Base-by-base conservation (phyloP, 2,113 vertebrate species). In the Tenrec ecaudatus region DNA sequence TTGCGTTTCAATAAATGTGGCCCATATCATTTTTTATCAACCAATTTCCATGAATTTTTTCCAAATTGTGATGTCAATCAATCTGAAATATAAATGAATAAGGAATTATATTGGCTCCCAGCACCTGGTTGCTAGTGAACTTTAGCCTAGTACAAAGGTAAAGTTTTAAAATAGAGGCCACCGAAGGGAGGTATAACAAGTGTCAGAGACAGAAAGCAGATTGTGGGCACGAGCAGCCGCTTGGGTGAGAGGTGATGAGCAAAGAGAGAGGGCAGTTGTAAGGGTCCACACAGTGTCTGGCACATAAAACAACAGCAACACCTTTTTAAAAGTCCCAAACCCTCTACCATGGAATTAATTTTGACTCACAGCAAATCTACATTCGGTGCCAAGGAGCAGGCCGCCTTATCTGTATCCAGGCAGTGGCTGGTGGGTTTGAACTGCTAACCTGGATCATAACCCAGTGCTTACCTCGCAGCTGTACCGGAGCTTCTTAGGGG, bases 21-120 rank as follows among this genome's bases (percentile, higher is more conserved):
- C 20, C 29, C 76, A 95, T 68, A 71, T 82, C 82, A 81, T 82
- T 43, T 83, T 29, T 23, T 89, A 76, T 90, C 82, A 87, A 85
- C 27, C 3, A 82, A 38, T 91, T 82, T 27, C 93, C 53, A 31
- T 2, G 3, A 85, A 57, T 8, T 90, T 6, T 76, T 91, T 75
- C 90, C 83, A 89, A 94, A 75, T 86, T 31, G 27, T 66, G 3
- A 89, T 31, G 80, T 92, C 81, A 92, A 84, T 77, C 22, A 19
- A 62, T 62, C 60, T 62, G 90, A 93, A 86, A 73, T n/a, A 80
- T 22, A 75, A 82, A 75, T 71, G 47, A 94, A 79, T 53, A 84
- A 89, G 43, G 3, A 69, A 75, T 85, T 77, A 47, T 1, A n/a
- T 78, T 66, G 69, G 25, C 33, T 81, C 38, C 20, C 22, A 71